Evolutionary conservation across 2,113 vertebrate species (phyloP), one percentile per base, ranked within the genome.

Genomic region (Solea senegalensis): DNA sequence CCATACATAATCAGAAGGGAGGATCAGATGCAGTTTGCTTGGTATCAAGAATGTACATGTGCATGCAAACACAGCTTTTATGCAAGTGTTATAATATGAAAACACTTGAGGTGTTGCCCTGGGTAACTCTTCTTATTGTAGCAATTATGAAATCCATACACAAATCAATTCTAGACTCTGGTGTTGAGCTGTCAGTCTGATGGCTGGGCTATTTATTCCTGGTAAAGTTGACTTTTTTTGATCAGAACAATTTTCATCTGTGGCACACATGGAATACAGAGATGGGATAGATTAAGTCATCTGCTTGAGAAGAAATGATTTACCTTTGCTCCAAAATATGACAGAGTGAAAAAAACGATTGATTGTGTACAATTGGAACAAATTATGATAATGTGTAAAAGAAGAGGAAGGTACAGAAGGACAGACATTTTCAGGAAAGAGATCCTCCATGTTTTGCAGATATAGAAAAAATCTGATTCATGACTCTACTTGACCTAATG

Each of bases 1-100:
- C 74, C 83, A 81, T 78, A 80, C 73, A 85, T 71, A 72, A 84
- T 86, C 48, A 82, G 80, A 76, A 72, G 71, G 66, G 61, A 80
- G 68, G 56, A 62, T 69, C 61, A 60, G 67, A 80, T 73, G 69
- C 77, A 81, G 83, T 89, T 84, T 84, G 65, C 75, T 74, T 65
- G 28, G 67, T 80, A 84, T 87, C 77, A 68, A 73, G 56, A 82
- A 50, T 15, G 40, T 12, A 7, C 1, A 28, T 55, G 57, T 10
- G 26, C 15, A 52, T 2, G 13, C 44, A 44, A 27, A 61, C 28
- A 45, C 14, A 46, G 49, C 65, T 61, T 66, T 74, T 41, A 28
- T 27, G 50, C 62, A n/a, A 27, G 12, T 21, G 40, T 51, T 52
- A 62, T 70, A 50, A 70, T 12, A 57, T 44, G 41, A 71, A 75